A percentile compares a stretch with the other conserved stretches of the same genome.
Evolutionary conservation across 2,888 invertebrate genomes (phyloP).

Genomic region (Pyrocoelia pectoralis): DNA sequence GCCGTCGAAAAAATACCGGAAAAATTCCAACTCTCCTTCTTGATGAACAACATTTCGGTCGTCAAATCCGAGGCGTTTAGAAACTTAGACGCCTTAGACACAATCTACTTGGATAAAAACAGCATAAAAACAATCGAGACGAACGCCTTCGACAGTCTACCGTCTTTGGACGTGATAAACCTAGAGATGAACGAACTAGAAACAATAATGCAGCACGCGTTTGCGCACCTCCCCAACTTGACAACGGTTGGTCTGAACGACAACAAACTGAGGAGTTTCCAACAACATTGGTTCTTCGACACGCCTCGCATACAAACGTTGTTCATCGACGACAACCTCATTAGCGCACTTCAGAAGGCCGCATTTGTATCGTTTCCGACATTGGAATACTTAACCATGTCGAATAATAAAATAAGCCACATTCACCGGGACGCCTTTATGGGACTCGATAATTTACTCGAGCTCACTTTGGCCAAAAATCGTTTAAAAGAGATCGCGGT

Average conservation of each 20-base stretch:
- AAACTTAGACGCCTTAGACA: neutral
- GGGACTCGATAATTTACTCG: neutral
- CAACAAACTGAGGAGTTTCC: neutral
- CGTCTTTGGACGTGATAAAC: neutral
- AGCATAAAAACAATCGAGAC: neutral
- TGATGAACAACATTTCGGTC: neutral
- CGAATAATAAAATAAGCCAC: neutral
- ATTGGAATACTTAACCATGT: neutral
- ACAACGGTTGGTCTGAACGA: neutral
- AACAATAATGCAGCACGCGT: neutral
- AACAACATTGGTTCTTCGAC: constrained; percentile 3
- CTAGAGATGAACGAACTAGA: constrained; percentile 4
- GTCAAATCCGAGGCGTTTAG: neutral
- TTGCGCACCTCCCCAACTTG: constrained; percentile 1
- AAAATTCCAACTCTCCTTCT: neutral
- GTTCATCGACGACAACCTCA: neutral
- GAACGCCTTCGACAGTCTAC: constrained; percentile 5
- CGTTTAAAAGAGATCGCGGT: neutral
- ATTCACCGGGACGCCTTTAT: constrained; percentile 4
- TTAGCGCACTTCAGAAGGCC: neutral
- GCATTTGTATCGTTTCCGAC: neutral
- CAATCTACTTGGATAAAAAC: neutral
- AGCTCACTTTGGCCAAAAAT: neutral
- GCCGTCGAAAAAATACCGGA: neutral
- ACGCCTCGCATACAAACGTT: neutral